phyloP scores from a whole-genome alignment of 2,888 invertebrate genomes.

The Pachliopta kotzebuea region DNA sequence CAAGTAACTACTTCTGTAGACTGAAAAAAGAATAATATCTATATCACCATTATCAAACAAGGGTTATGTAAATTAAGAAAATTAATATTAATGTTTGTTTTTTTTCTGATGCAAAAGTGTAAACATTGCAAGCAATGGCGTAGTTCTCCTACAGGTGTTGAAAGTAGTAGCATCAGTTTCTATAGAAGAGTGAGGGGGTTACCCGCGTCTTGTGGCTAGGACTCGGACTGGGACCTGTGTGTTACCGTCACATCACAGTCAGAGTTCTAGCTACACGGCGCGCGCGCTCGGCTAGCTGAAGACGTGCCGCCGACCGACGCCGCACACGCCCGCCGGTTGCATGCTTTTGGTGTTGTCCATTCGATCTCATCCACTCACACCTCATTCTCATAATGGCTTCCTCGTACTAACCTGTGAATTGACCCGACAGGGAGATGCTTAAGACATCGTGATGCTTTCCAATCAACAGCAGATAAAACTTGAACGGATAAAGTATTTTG shows the following conservation, averaged over 20 bases:
- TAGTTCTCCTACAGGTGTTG: slow-evolving; percentile 23
- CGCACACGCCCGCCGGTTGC: slow-evolving; percentile 50
- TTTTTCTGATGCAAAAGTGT: neutral
- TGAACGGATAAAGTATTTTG: too few species aligned
- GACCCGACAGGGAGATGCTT: neutral
- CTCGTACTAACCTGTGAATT: slow-evolving; percentile 23
- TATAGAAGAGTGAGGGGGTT: slow-evolving; percentile 29
- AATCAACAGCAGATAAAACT: neutral
- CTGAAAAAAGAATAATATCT: neutral
- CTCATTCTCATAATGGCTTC: slow-evolving; percentile 23
- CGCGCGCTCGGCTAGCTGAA: slow-evolving; percentile 42
- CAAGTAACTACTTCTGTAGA: slow-evolving; percentile 9
- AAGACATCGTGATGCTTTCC: slow-evolving; percentile 39
- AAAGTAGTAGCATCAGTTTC: slow-evolving; percentile 12
- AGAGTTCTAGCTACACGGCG: slow-evolving; percentile 94
- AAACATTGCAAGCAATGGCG: slow-evolving; percentile 4
- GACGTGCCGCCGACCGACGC: slow-evolving; percentile 10
- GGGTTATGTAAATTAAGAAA: neutral
- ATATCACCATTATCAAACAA: neutral
- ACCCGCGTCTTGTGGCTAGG: slow-evolving; percentile 78
- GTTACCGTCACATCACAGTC: slow-evolving; percentile 92
- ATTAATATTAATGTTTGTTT: neutral
- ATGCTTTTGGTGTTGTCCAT: slow-evolving; percentile 27
- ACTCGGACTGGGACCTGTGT: slow-evolving; percentile 92
- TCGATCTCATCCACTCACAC: slow-evolving; percentile 18